A percentile compares a stretch with the other conserved stretches of the same genome.
Evolutionary conservation across 2,113 vertebrate genomes (phyloP).

Genomic region (Entelurus aequoreus): DNA sequence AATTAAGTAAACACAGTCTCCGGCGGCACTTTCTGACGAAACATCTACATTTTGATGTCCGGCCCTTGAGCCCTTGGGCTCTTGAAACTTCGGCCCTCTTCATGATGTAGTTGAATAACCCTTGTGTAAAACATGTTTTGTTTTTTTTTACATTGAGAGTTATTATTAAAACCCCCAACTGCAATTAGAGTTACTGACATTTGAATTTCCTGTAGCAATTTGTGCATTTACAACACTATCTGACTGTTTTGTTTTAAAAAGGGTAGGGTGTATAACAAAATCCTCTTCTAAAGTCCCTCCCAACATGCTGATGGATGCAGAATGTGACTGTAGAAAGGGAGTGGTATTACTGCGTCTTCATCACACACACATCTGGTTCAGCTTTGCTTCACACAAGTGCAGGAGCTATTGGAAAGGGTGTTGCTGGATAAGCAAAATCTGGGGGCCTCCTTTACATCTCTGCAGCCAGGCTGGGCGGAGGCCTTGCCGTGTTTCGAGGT

Average conservation of each 20-base stretch:
- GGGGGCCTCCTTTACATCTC: constrained; percentile 57
- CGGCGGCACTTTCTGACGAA: too few relatives aligned
- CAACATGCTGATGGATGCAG: constrained; percentile 59
- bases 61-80: too few relatives aligned
- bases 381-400: constrained; percentile 67
- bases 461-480: constrained; percentile 32
- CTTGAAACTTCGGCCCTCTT: too few relatives aligned
- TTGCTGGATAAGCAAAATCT: constrained; percentile 66
- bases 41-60: too few relatives aligned
- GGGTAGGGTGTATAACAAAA: constrained; percentile 4
- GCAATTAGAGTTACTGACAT: background rate
- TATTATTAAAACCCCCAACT: background rate
- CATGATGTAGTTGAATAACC: too few relatives aligned
- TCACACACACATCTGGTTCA: constrained; percentile 67
- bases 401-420: constrained; percentile 61
- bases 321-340: constrained; percentile 47
- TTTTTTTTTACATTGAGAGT: too few relatives aligned
- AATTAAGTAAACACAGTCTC: too few relatives aligned
- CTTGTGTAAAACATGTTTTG: too few relatives aligned
- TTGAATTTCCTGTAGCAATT: constrained; percentile 9
- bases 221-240: constrained; percentile 21
- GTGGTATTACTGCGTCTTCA: constrained; percentile 52
- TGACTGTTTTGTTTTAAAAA: constrained; percentile 24
- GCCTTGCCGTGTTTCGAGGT: constrained; percentile 56
- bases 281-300: constrained; percentile 35